Evolutionary conservation across 2,888 invertebrate species (phyloP).

Genomic region (Caenorhabditis sinica): DNA sequence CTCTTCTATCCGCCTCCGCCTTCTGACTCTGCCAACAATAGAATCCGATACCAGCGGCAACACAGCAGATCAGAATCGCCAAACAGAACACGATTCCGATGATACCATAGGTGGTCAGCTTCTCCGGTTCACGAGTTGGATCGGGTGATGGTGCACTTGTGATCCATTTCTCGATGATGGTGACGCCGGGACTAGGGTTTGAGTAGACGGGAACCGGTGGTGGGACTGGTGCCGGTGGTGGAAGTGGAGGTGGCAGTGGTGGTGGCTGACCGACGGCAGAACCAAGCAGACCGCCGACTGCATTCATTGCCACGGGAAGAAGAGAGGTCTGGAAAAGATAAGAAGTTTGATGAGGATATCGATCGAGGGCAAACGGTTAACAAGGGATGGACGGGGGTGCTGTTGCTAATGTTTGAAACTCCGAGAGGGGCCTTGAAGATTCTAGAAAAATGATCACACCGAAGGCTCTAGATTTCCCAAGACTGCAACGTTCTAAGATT

Average conservation of each 20-base stretch:
- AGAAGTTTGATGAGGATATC: neutral
- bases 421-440: neutral
- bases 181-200: too few relatives aligned
- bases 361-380: neutral
- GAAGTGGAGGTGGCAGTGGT: slow-evolving; percentile 2
- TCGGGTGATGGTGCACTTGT: slow-evolving; percentile 3
- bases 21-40: slow-evolving; percentile 2
- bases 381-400: too few relatives aligned
- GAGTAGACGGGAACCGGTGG: neutral
- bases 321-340: neutral
- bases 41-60: slow-evolving; percentile 15
- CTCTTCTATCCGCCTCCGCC: neutral
- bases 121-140: neutral
- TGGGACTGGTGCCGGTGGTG: neutral
- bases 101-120: slow-evolving; percentile 6
- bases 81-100: neutral
- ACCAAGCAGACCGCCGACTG: neutral
- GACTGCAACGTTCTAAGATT: too few relatives aligned
- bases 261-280: neutral
- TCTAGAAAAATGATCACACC: neutral
- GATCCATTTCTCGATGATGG: neutral
- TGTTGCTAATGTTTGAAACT: neutral
- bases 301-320: neutral
- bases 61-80: neutral
- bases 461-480: neutral